Evolutionary conservation across 2,797 vertebrate species (phyloP).

Genomic region (Acrocephalus scirpaceus): DNA sequence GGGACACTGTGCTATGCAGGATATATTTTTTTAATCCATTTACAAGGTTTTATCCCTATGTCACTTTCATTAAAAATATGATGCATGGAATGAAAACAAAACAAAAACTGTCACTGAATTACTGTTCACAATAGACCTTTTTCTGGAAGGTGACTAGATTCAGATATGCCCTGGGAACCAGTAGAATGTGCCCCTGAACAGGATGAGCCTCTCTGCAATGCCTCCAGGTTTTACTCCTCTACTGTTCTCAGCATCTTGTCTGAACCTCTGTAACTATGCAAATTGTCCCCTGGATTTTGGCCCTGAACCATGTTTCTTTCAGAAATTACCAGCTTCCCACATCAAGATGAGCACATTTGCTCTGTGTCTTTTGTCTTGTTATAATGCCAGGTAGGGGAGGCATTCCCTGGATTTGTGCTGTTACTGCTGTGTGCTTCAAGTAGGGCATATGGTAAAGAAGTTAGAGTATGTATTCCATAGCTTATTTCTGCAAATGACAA

Average conservation of each 20-base stretch:
- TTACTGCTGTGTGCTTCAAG: not conserved
- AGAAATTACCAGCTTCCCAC: not conserved
- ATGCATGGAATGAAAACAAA: not conserved
- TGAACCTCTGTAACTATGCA: not conserved
- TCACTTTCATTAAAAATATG: not conserved
- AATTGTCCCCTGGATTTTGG: not conserved
- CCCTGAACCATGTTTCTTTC: not conserved
- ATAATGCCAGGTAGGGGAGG: not conserved
- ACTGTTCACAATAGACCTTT: not conserved
- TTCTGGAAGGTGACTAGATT: not conserved
- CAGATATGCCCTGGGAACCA: not conserved
- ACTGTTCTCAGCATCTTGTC: not conserved
- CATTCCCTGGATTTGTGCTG: not conserved
- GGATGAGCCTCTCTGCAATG: not conserved
- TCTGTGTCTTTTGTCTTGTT: not conserved
- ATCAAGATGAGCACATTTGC: not conserved
- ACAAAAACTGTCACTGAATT: not conserved
- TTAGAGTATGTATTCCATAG: not conserved
- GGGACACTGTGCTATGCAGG: not conserved
- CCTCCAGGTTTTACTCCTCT: not conserved
- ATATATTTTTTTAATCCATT: not conserved
- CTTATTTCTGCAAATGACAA: not conserved
- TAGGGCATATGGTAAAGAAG: not conserved
- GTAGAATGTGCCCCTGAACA: not conserved
- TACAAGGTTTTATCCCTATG: not conserved